Evolutionary conservation across 2,888 invertebrate genomes (phyloP).

Genomic region (Macrosoma leucophasiata): DNA sequence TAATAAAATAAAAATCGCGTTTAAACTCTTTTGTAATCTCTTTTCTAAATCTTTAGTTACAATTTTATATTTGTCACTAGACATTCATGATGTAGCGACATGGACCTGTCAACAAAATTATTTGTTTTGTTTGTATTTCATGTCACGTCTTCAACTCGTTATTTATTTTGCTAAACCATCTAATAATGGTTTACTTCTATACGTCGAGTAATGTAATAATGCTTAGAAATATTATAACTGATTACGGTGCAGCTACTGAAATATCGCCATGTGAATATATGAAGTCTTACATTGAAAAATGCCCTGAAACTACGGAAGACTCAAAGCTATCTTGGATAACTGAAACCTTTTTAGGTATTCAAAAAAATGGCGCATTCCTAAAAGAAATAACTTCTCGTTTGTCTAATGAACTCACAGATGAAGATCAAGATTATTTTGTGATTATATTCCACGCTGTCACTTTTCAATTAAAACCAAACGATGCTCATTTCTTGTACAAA

Average conservation of each 20-base stretch:
- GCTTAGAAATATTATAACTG: constrained; percentile 48
- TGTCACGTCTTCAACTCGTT: constrained; percentile 15
- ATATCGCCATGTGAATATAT: constrained; percentile 57
- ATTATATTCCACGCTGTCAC: constrained; percentile 50
- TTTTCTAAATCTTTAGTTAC: too few species aligned
- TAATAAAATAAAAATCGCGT: too few species aligned
- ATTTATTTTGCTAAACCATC: constrained; percentile 10
- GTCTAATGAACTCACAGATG: constrained; percentile 42
- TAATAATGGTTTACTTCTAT: constrained; percentile 57
- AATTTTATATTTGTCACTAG: too few species aligned
- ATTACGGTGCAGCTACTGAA: constrained; percentile 41
- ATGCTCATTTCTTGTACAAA: constrained; percentile 51
- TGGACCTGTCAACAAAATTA: constrained; percentile 36
- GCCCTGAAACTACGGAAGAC: constrained; percentile 47
- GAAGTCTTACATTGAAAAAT: constrained; percentile 52
- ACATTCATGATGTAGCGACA: too few species aligned
- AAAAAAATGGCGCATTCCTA: constrained; percentile 49
- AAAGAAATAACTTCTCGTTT: constrained; percentile 40
- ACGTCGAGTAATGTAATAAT: constrained; percentile 59
- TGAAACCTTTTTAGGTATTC: constrained; percentile 52
- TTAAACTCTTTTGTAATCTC: too few species aligned
- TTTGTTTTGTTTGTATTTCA: constrained; percentile 32
- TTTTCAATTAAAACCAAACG: constrained; percentile 47
- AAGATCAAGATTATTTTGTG: constrained; percentile 52
- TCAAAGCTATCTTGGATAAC: constrained; percentile 56